Base-by-base conservation (phyloP, 2,888 invertebrate species). In the Eupithecia tripunctaria region DNA sequence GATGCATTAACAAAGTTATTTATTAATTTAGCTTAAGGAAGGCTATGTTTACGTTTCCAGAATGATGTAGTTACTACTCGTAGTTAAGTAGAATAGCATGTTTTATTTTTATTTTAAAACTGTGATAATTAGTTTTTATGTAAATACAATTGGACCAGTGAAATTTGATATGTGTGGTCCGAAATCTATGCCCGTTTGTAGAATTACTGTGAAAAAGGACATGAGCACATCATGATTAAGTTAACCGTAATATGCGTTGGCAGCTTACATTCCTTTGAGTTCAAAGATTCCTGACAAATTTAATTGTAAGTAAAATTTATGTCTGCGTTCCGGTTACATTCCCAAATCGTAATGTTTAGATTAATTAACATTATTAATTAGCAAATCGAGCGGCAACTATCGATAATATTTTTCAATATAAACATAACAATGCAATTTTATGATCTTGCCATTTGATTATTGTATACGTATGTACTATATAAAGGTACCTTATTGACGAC, bases 121-220 rank as follows among this genome's bases (percentile, higher is more conserved):
- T 94, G 94, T 94, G 94, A 94, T 94, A 94, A 92, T 93, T 93
- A 93, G 92, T 84, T 87, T n/a, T 92, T 89, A 89, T 91, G 85
- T 80, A 80, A 82, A 82, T 85, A 80, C 80, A 82, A 79, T 78
- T 80, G 77, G 76, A 86, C 84, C 86, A 86, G 84, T 85, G 82
- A 82, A 82, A 78, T 73, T 76, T 12, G 18, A 21, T 12, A 80
- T 77, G 77, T 74, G 69, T 63, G 25, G 56, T 25, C 25, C 64
- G 47, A 51, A 68, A 60, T 67, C 32, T 29, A 6, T 25, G 43
- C 21, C 56, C 29, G 27, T 59, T 63, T 63, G 51, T 63, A 10
- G 25, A 38, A 38, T 63, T 25, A 36, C 27, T 70, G 70, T 67
- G 73, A 65, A 70, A 63, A 63, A 32, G 15, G 65, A 66, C 41